Percentiles rank a stretch among this genome's conserved stretches.
These are phyloP conservation scores for Esperia sulphurella DNA, from an alignment of 2,888 invertebrate species.

Conservation along the genomic window DNA sequence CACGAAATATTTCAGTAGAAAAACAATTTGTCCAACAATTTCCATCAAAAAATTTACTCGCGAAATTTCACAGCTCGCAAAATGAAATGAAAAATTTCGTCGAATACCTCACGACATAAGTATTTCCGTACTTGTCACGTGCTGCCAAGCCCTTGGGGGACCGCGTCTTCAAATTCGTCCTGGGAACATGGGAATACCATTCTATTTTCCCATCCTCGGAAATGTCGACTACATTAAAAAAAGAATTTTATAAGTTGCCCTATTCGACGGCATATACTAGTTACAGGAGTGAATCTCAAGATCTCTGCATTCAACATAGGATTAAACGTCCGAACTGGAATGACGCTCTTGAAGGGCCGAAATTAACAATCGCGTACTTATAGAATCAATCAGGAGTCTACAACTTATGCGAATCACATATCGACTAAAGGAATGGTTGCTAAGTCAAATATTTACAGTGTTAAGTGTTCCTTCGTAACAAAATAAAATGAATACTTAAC, in stretches of 20 bases:
- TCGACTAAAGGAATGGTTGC: too few species aligned
- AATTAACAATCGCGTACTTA: too few species aligned
- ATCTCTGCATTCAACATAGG: too few species aligned
- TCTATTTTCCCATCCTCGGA: conserved; percentile 25
- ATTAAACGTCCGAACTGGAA: too few species aligned
- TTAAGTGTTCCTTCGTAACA: too few species aligned
- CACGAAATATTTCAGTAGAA: background rate
- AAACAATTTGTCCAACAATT: background rate
- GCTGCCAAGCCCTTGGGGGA: conserved; percentile 26
- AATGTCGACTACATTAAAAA: conserved; percentile 5
- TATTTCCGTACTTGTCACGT: conserved; percentile 42
- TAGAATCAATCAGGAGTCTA: too few species aligned
- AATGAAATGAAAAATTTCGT: conserved; percentile 21
- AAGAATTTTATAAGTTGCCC: background rate
- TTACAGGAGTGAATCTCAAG: background rate
- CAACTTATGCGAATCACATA: too few species aligned
- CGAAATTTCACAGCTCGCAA: background rate
- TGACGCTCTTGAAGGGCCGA: too few species aligned
- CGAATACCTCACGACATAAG: conserved; percentile 28
- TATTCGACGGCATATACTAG: background rate
- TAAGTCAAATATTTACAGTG: too few species aligned
- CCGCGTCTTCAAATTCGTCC: conserved; percentile 41
- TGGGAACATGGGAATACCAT: conserved; percentile 42
- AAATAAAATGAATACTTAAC: too few species aligned
- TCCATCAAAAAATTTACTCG: background rate